Evolutionary conservation across 2,797 vertebrate species (phyloP).

Genomic region (Loris lydekkerianus): DNA sequence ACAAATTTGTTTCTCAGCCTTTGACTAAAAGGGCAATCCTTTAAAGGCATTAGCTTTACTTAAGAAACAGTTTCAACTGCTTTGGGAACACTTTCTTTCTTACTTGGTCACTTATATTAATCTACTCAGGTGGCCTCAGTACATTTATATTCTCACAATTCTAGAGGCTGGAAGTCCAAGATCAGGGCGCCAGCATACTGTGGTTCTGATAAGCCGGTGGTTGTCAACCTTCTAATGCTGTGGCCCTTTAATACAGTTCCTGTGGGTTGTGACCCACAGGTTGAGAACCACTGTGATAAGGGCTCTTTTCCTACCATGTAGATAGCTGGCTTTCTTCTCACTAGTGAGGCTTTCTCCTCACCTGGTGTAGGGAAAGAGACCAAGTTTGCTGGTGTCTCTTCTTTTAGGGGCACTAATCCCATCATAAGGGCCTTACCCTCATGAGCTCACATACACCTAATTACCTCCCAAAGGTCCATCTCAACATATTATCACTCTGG

Average conservation of each 20-base stretch:
- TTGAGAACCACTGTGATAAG: neutral
- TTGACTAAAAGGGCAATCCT: neutral
- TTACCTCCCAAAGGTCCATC: neutral
- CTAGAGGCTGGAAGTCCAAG: neutral
- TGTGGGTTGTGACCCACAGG: no score
- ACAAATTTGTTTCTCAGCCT: slow-evolving; percentile 17
- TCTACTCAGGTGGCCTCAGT: neutral
- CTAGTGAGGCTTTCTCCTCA: neutral
- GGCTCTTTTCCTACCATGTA: neutral
- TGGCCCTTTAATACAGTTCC: no score
- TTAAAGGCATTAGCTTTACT: neutral
- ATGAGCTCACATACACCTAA: neutral
- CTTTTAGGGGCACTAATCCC: neutral
- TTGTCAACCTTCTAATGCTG: no score
- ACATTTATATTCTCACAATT: neutral
- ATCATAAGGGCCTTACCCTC: neutral
- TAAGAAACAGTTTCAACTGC: slow-evolving; percentile 4
- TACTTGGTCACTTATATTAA: neutral
- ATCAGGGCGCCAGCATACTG: neutral
- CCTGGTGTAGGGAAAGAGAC: neutral
- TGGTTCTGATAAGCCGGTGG: neutral
- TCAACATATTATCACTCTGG: neutral
- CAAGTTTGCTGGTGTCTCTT: neutral
- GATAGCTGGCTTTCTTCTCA: neutral
- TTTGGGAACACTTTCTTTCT: neutral